A percentile compares a stretch with the other conserved stretches of the same genome.
Conservation (phyloP, 2,888 invertebrate genomes). For the Mantis religiosa region DNA sequence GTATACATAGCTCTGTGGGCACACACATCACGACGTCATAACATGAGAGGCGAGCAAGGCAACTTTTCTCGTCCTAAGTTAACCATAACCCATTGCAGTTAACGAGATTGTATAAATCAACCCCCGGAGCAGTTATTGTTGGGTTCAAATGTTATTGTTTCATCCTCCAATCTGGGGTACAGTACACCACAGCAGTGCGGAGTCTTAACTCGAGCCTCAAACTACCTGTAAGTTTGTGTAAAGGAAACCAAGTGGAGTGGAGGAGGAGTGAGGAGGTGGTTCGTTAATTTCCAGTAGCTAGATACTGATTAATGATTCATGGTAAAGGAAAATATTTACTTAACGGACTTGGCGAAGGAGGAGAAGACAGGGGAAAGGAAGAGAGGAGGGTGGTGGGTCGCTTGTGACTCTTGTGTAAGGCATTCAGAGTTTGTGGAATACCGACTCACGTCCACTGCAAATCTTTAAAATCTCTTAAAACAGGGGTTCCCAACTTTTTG, state of each 20-base stretch:
- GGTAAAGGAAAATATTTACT: slow-evolving; percentile 18
- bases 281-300: slow-evolving; percentile 19
- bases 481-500: too few species aligned
- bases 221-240: slow-evolving; percentile 18
- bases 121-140: slow-evolving; percentile 8
- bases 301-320: slow-evolving; percentile 19
- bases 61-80: neutral
- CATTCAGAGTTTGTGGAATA: neutral
- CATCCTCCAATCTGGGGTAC: slow-evolving; percentile 3
- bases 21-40: neutral
- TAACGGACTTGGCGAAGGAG: slow-evolving; percentile 11
- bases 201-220: neutral
- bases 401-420: neutral
- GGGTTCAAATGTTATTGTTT: slow-evolving; percentile 17
- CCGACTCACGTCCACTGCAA: neutral
- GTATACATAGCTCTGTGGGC: neutral
- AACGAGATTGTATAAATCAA: slow-evolving; percentile 7
- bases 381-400: neutral
- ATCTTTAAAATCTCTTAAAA: neutral
- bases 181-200: neutral
- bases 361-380: neutral
- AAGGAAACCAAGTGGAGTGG: slow-evolving; percentile 11
- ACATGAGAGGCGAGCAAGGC: neutral
- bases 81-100: neutral
- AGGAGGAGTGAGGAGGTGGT: slow-evolving; percentile 4